A percentile compares a stretch with the other conserved stretches of the same genome.
phyloP scores from a whole-genome alignment of 2,797 vertebrate species.

The Sebastes alutus region DNA sequence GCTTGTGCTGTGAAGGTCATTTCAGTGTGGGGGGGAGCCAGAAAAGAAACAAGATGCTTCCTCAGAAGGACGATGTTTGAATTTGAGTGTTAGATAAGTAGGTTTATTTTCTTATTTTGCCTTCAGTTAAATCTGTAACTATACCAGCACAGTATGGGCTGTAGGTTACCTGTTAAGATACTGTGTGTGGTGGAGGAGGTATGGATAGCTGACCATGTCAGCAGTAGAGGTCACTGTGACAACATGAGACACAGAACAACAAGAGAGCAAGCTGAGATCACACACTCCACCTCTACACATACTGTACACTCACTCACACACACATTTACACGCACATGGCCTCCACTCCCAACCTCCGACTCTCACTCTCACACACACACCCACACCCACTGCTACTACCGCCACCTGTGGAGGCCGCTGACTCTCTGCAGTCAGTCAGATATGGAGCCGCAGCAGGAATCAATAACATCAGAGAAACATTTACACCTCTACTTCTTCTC shows the following conservation, averaged over 20 bases:
- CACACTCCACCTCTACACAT: background rate
- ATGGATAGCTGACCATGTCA: slow-evolving; percentile 24
- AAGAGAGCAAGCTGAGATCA: slow-evolving; percentile 29
- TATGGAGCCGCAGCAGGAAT: slow-evolving; percentile 36
- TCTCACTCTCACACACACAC: background rate
- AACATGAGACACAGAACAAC: slow-evolving; percentile 56
- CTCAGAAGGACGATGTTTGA: background rate
- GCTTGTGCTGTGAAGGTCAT: slow-evolving; percentile 7
- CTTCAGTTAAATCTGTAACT: background rate
- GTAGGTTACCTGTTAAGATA: background rate
- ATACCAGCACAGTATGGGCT: background rate
- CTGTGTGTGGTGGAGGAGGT: background rate
- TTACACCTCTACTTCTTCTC: slow-evolving; percentile 21
- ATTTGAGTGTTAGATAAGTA: background rate
- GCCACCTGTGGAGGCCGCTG: slow-evolving; percentile 14
- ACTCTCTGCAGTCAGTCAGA: slow-evolving; percentile 34
- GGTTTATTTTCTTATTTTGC: background rate
- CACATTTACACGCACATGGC: slow-evolving; percentile 5
- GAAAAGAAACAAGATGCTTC: background rate
- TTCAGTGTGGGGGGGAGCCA: background rate
- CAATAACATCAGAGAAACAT: slow-evolving; percentile 45
- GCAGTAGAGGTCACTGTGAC: slow-evolving; percentile 79
- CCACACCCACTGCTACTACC: background rate
- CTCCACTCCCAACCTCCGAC: background rate
- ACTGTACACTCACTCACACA: background rate